These are phyloP conservation scores for Microcebus murinus DNA, from an alignment of 2,113 vertebrate species.

Conservation along the genomic window DNA sequence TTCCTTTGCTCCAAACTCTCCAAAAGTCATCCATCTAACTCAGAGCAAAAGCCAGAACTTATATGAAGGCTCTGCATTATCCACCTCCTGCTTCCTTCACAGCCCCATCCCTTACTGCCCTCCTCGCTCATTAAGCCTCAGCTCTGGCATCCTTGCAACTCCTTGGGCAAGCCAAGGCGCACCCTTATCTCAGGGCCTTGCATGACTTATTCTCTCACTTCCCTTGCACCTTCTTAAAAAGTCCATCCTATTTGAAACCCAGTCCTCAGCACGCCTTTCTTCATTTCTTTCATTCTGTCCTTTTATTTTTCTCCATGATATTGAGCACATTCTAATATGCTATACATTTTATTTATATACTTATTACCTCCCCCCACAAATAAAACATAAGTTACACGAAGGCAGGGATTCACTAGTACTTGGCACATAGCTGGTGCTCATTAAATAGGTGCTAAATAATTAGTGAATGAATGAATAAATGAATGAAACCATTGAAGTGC, in stretches of 20 bases:
- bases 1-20: neutral
- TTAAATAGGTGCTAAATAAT: neutral
- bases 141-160: neutral
- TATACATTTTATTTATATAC: neutral
- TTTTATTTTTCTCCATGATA: neutral
- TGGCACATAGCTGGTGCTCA: conserved; percentile 6
- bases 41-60: neutral
- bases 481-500: neutral
- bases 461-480: neutral
- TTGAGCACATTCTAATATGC: neutral
- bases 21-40: neutral
- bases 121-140: neutral
- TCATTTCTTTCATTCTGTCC: neutral
- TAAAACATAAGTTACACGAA: neutral
- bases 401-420: neutral
- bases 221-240: neutral
- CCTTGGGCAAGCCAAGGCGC: neutral
- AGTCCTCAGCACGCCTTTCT: neutral
- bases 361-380: neutral
- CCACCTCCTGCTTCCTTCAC: neutral
- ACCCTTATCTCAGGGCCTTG: neutral
- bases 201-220: neutral
- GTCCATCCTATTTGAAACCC: neutral
- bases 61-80: rapidly evolving
- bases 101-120: neutral